Conservation (phyloP, 2,797 vertebrate species). For the Acridotheres tristis region DNA sequence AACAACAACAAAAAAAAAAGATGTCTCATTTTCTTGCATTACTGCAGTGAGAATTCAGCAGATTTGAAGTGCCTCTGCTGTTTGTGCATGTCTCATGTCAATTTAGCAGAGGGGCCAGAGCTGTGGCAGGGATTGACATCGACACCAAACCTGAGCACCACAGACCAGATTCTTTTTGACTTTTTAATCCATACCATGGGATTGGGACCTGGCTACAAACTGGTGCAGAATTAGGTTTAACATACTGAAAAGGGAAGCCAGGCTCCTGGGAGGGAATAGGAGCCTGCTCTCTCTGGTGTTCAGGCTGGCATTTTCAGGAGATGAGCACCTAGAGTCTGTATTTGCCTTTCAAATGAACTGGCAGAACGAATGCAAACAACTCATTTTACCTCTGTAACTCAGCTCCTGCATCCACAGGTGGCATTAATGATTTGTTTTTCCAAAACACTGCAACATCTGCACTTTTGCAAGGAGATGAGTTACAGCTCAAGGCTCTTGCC, state of each 20-base stretch:
- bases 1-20: background rate
- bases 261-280: background rate
- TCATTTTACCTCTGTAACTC: background rate
- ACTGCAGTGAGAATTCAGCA: background rate
- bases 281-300: background rate
- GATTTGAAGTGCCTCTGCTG: background rate
- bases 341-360: background rate
- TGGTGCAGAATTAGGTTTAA: background rate
- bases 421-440: background rate
- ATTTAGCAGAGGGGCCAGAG: background rate
- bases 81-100: background rate
- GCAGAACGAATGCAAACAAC: background rate
- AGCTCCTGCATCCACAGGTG: background rate
- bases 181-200: background rate
- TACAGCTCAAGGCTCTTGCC: background rate
- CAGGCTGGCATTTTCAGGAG: background rate
- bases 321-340: background rate
- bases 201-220: background rate
- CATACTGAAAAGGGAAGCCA: background rate
- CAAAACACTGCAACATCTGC: background rate
- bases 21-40: background rate
- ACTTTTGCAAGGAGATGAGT: background rate
- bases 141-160: background rate
- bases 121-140: background rate
- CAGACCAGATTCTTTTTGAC: fast-evolving